Evolutionary conservation across 2,888 invertebrate species (phyloP), one percentile per base, ranked within the genome.

Genomic region (Stegana nigrithorax): DNA sequence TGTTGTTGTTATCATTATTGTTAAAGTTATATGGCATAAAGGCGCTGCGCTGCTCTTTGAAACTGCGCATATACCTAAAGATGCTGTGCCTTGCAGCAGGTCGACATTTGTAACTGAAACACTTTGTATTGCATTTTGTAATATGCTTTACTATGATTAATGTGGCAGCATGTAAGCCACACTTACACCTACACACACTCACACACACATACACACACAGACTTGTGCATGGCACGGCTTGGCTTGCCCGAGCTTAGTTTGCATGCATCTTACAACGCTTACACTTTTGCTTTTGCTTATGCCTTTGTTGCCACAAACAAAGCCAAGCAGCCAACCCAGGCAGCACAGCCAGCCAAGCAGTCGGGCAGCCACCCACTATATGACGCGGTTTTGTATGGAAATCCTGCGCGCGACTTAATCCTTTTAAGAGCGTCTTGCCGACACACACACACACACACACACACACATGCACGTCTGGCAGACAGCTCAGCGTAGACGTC

Each of bases 101-200:
- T 25, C 21, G 10, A 36, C 8, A 50, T 23, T 10, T 58, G 36
- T 23, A 29, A 29, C 42, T 44, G 8, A 44, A 23, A 60, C 64
- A 63, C 67, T 67, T 67, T 63, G 67, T 65, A 71, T 71, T 78
- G 78, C 76, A 75, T 75, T 75, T 75, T 78, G 78, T 74, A 75
- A 63, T 78, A 75, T 76, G 73, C 78, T 78, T 75, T 78, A 75
- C 78, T 75, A 76, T 75, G 78, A 75, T 75, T 75, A 75, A 75
- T 75, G 78, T 74, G 71, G 72, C 66, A 62, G 68, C 62, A 64
- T 70, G 62, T 60, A 65, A 53, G 60, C 4, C 44, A 42, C 63
- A n/a, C n/a, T n/a, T n/a, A n/a, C n/a, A n/a, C n/a, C n/a, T n/a
- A n/a, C n/a, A n/a, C n/a, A n/a, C n/a, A 60, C 64, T 1, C 44